A percentile compares a stretch with the other conserved stretches of the same genome.
Conservation (phyloP, 2,888 invertebrate genomes). For the Podabrus alpinus region DNA sequence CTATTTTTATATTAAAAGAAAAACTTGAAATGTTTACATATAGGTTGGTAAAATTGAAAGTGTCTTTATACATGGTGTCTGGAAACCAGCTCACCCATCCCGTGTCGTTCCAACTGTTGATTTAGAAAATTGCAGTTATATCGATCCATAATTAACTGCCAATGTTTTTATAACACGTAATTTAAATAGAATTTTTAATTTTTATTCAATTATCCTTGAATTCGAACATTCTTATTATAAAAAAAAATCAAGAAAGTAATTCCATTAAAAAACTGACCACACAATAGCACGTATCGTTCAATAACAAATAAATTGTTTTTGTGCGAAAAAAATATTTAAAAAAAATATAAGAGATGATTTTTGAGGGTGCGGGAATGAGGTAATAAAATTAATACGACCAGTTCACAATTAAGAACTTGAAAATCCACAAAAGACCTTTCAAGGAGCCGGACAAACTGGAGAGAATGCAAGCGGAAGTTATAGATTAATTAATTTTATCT, state of each 20-base stretch:
- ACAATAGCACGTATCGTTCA: neutral
- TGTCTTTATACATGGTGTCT: neutral
- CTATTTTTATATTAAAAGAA: neutral
- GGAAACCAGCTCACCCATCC: neutral
- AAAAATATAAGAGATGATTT: too few species aligned
- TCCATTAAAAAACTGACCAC: neutral
- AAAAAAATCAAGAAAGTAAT: neutral
- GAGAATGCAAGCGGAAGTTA: neutral
- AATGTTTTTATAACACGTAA: neutral
- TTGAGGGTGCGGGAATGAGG: neutral
- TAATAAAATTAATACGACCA: neutral
- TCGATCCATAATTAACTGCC: neutral
- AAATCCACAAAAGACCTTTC: neutral
- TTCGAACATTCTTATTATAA: neutral
- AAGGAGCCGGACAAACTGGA: neutral
- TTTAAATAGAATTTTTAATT: neutral
- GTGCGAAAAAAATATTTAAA: neutral
- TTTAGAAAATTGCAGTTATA: neutral
- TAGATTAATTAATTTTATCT: neutral
- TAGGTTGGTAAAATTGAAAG: too few species aligned
- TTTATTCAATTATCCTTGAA: neutral
- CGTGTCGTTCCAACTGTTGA: neutral
- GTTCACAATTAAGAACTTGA: neutral
- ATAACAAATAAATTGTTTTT: neutral
- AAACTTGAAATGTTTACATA: neutral